A percentile compares a stretch with the other conserved stretches of the same genome.
Evolutionary conservation across 2,113 vertebrate species (phyloP).

Genomic region (Leiothrix lutea): DNA sequence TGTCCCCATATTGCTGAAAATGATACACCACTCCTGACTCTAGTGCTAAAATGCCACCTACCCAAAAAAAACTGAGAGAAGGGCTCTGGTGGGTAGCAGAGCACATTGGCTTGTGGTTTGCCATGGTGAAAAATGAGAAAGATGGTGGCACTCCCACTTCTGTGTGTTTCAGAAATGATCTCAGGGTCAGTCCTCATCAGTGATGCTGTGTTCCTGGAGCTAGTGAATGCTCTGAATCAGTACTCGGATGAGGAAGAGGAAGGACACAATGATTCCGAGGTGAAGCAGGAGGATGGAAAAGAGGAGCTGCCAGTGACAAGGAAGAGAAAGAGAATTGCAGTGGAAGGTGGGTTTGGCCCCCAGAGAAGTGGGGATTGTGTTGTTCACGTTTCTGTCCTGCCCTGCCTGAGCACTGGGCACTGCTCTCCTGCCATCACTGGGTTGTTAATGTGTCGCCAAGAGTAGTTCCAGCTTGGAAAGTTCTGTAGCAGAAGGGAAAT

Average conservation of each 20-base stretch:
- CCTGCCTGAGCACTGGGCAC: neutral
- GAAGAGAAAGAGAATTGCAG: slow-evolving; percentile 74
- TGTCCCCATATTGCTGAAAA: neutral
- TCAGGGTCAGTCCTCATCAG: slow-evolving; percentile 91
- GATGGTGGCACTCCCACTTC: neutral
- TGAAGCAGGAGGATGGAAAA: slow-evolving; percentile 76
- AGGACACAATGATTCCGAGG: slow-evolving; percentile 75
- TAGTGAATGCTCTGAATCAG: slow-evolving; percentile 92
- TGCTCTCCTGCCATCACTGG: neutral
- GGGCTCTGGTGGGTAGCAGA: neutral
- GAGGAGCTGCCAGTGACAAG: slow-evolving; percentile 78
- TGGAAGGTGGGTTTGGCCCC: slow-evolving; percentile 62
- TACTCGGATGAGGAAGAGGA: slow-evolving; percentile 92
- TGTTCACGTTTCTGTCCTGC: neutral
- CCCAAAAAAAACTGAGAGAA: neutral
- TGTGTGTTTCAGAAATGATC: slow-evolving; percentile 73
- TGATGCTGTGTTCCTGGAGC: slow-evolving; percentile 93
- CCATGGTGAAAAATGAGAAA: accelerated
- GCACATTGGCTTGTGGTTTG: neutral
- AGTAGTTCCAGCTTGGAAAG: too few relatives aligned
- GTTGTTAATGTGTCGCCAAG: accelerated
- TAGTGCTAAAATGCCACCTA: neutral
- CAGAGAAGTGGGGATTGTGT: neutral
- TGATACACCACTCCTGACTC: neutral
- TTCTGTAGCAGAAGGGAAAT: neutral